A percentile compares a stretch with the other conserved stretches of the same genome.
phyloP scores from a whole-genome alignment of 2,888 invertebrate species.

The Cremastobaeus sp. region DNA sequence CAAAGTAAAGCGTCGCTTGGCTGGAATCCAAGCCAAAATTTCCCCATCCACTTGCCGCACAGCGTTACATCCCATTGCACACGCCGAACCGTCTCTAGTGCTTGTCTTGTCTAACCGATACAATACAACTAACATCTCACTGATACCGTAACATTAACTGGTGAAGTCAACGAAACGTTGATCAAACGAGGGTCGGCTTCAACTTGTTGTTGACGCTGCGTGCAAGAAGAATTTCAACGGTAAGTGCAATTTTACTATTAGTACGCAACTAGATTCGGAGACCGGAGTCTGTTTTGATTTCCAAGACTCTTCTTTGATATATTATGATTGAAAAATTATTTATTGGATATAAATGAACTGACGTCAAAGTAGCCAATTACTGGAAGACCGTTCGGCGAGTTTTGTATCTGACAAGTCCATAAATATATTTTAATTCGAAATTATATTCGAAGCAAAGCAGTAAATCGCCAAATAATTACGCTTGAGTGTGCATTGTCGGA shows the following conservation, averaged over 20 bases:
- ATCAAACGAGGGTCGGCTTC: slow-evolving; percentile 21
- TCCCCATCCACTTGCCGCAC: slow-evolving; percentile 61
- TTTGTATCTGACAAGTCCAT: slow-evolving; percentile 68
- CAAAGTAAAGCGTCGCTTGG: slow-evolving; percentile 74
- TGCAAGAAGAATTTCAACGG: neutral
- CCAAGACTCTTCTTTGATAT: too few species aligned
- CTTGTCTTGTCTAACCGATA: slow-evolving; percentile 67
- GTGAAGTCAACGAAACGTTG: slow-evolving; percentile 45
- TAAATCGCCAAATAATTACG: slow-evolving; percentile 76
- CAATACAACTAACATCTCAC: slow-evolving; percentile 67
- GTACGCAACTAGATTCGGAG: too few species aligned
- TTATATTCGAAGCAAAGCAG: slow-evolving; percentile 68
- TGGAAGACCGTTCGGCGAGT: slow-evolving; percentile 67
- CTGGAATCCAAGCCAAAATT: slow-evolving; percentile 73
- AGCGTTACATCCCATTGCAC: slow-evolving; percentile 66
- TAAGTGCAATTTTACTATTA: neutral
- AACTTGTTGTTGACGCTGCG: slow-evolving; percentile 13
- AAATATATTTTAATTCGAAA: slow-evolving; percentile 75
- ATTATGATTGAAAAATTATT: too few species aligned
- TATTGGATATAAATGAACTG: too few species aligned
- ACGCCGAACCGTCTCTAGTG: slow-evolving; percentile 67
- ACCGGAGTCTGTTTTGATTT: too few species aligned
- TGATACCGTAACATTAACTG: slow-evolving; percentile 67
- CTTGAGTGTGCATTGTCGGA: slow-evolving; percentile 58
- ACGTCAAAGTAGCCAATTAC: slow-evolving; percentile 58